Conservation (phyloP, 2,113 vertebrate species). For the Uria aalge region DNA sequence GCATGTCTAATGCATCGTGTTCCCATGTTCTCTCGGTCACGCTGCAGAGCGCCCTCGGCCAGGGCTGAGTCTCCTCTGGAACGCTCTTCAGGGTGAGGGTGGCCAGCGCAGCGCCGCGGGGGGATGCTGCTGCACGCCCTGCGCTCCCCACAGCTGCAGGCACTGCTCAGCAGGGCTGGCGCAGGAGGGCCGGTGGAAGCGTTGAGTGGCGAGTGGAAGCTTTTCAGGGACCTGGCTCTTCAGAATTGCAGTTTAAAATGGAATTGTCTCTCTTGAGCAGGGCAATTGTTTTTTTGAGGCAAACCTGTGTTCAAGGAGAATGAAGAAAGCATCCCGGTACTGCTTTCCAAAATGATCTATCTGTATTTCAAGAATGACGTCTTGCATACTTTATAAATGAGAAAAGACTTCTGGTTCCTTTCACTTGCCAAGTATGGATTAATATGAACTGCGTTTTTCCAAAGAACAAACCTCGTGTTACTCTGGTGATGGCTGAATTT, state of each 20-base stretch:
- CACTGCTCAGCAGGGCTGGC: neutral
- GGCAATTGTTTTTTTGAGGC: neutral
- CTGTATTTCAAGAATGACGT: neutral
- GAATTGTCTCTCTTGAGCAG: neutral
- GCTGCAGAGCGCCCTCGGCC: conserved; percentile 45
- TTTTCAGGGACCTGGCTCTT: neutral
- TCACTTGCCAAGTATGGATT: neutral
- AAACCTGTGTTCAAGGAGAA: neutral
- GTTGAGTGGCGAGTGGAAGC: neutral
- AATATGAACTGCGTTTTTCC: neutral
- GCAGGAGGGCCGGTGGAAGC: neutral
- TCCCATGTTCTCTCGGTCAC: conserved; percentile 56
- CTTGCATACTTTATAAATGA: neutral
- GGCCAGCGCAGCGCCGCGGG: neutral
- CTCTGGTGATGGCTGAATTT: neutral
- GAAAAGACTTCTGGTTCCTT: neutral
- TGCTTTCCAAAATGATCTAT: neutral
- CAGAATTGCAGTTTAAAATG: neutral
- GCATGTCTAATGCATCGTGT: conserved; percentile 54
- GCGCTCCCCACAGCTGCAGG: conserved; percentile 27
- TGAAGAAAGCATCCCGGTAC: neutral
- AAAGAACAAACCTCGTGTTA: neutral
- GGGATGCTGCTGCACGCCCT: conserved; percentile 2
- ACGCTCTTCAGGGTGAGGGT: conserved; percentile 20
- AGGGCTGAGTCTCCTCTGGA: conserved; percentile 50